Evolutionary conservation across 2,888 invertebrate species (phyloP), one percentile per base, ranked within the genome.

Genomic region (Linnaemya tessellans): DNA sequence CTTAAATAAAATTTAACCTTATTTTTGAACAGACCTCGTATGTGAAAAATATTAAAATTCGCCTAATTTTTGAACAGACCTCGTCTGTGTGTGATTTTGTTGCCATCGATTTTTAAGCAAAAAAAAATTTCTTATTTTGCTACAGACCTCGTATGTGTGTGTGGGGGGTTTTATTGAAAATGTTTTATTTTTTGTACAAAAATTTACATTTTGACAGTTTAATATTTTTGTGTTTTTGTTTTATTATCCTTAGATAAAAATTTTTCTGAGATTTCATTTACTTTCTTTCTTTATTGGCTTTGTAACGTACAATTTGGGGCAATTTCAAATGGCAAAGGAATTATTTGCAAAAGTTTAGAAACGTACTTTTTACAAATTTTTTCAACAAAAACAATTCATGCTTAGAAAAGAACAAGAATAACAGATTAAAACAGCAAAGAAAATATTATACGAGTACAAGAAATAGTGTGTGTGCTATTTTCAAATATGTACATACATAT

Each of bases 171-270:
- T n/a, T n/a, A n/a, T n/a, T n/a, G n/a, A n/a, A n/a, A n/a, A n/a
- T n/a, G n/a, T n/a, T 62, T 38, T 3, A 2, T 30, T 62, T 20
- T 43, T 56, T 2, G 8, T 41, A 10, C 58, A 64, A 35, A 77
- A 49, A 82, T 77, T 73, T 49, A 67, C 71, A 83, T 60, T 83
- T 83, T 67, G 60, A 73, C 67, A 79, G 18, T 67, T 68, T 74
- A 46, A 79, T 79, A 54, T 78, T 78, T 38, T 58, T 25, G 56
- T 62, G 13, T 30, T 30, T 30, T 30, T 30, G n/a, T 54, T 65
- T 64, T 58, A 60, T 78, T 43, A 51, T 67, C 54, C 43, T 67
- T 73, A 7, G 43, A 56, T 49, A 0, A 51, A 10, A 20, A 64
- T 54, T 43, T 58, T 58, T 64, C 9, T 18, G 9, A 54, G 15